Evolutionary conservation across 1,140 invertebrate genomes (phyloP), one percentile per base, ranked within the genome.

Genomic region (Brachystomella parvula): DNA sequence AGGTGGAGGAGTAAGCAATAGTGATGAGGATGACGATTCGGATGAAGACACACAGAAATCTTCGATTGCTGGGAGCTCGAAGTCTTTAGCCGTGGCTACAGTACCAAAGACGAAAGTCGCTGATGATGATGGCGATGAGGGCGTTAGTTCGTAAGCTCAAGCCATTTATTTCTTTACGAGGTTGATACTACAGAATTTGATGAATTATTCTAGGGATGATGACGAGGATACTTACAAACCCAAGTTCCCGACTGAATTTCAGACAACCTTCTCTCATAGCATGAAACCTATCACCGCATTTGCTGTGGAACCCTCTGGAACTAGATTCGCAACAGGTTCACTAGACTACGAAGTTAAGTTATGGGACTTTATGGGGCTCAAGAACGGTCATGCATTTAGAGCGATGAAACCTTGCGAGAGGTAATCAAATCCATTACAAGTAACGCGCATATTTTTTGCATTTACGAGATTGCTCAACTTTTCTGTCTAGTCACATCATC

Each of bases 361-460:
- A 70, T 99, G 93, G 92, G 96, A 99, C 79, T 99, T 98, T 83
- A 89, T 92, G 64, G 95, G 95, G 9, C 98, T 99, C 94, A 94
- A 98, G 59, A 73, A 66, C 64, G 44, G 71, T 2, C 71, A 73
- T 67, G 71, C 71, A 69, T 98, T 98, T 76, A 83, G 96, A n/a
- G 90, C 88, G 0, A 78, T 97, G 6, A 86, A 89, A 70, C 96
- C 96, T 0, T 96, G 92, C 78, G 95, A 97, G 77, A 92, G 94
- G 80, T 82, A 75, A 59, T 61, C 31, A 47, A 33, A 56, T 15
- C 53, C 28, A 61, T 53, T 44, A 62, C 17, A 44, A 35, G 9
- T 32, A 31, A 58, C 28, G 31, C 44, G 21, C 12, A 61, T 1
- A 24, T 65, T 32, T 9, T 24, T 53, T 31, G 33, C 24, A 56